Conservation (phyloP, 1,140 invertebrate genomes). For the Drosophila burlai region DNA sequence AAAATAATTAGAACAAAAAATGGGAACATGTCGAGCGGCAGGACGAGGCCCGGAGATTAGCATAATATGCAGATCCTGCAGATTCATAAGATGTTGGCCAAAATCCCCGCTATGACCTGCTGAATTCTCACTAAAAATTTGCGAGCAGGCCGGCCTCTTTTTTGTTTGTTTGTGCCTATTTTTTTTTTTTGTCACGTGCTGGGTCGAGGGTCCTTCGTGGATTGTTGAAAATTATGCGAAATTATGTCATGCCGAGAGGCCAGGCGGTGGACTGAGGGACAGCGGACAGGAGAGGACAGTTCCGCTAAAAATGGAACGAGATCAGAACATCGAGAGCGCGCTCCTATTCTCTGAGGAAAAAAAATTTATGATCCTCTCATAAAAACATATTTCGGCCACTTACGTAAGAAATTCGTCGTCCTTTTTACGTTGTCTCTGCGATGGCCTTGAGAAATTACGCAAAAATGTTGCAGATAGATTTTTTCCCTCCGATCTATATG, state of each 20-base stretch:
- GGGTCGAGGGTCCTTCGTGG: conserved; percentile 54
- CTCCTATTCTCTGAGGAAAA: conserved; percentile 69
- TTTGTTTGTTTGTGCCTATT: conserved; percentile 29
- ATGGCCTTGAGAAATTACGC: conserved; percentile 73
- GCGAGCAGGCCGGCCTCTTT: conserved; percentile 54
- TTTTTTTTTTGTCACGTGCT: conserved; percentile 72
- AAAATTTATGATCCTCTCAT: conserved; percentile 72
- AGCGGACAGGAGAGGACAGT: conserved; percentile 27
- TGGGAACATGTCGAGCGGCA: conserved; percentile 46
- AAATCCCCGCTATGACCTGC: conserved; percentile 56
- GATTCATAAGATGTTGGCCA: conserved; percentile 37
- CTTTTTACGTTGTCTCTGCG: conserved; percentile 39
- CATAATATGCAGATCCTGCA: conserved; percentile 31
- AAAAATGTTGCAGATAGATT: conserved; percentile 56
- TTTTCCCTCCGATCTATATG: conserved; percentile 50
- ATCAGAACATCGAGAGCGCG: conserved; percentile 82
- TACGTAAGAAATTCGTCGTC: conserved; percentile 77
- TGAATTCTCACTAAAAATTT: conserved; percentile 71
- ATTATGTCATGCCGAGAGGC: conserved; percentile 76
- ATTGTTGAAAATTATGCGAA: conserved; percentile 74
- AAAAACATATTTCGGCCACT: conserved; percentile 66
- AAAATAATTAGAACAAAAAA: conserved; percentile 84
- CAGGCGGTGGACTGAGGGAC: conserved; percentile 24
- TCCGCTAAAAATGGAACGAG: conserved; percentile 74
- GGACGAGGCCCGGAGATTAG: conserved; percentile 1